Evolutionary conservation across 2,113 vertebrate species (phyloP).

Genomic region (Odocoileus hemionus): DNA sequence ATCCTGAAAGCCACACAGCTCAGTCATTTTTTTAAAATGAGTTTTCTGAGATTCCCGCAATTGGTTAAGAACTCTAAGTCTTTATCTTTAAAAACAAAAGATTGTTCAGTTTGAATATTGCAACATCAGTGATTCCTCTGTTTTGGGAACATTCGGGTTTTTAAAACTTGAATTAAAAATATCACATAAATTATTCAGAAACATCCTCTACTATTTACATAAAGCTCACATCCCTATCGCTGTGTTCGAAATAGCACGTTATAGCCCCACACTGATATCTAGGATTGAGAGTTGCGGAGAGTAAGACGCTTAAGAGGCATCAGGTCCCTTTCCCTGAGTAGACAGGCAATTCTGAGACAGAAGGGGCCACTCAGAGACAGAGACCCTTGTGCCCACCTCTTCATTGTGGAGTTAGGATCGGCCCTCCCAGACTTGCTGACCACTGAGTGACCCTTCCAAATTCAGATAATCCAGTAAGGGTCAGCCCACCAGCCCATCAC

Average conservation of each 20-base stretch:
- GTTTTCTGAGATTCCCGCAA: background rate
- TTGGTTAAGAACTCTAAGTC: background rate
- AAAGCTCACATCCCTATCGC: background rate
- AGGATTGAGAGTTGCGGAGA: background rate
- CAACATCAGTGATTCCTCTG: background rate
- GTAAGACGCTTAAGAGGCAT: background rate
- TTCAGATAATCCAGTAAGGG: conserved; percentile 32
- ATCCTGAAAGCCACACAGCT: background rate
- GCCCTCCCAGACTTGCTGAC: conserved; percentile 24
- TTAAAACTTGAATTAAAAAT: background rate
- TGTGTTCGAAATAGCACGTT: background rate
- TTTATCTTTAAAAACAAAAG: conserved; percentile 25
- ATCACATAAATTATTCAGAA: background rate
- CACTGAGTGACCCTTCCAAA: conserved; percentile 41
- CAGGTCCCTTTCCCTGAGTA: background rate
- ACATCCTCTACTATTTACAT: background rate
- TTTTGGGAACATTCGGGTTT: background rate
- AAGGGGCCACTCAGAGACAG: background rate
- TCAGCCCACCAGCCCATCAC: background rate
- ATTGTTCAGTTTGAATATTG: background rate
- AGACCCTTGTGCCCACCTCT: background rate
- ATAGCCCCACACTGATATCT: background rate
- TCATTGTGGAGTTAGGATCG: background rate
- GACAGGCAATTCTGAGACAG: background rate
- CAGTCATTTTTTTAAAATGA: background rate